Evolutionary conservation across 2,797 vertebrate genomes (phyloP).

Genomic region (Discoglossus pictus): DNA sequence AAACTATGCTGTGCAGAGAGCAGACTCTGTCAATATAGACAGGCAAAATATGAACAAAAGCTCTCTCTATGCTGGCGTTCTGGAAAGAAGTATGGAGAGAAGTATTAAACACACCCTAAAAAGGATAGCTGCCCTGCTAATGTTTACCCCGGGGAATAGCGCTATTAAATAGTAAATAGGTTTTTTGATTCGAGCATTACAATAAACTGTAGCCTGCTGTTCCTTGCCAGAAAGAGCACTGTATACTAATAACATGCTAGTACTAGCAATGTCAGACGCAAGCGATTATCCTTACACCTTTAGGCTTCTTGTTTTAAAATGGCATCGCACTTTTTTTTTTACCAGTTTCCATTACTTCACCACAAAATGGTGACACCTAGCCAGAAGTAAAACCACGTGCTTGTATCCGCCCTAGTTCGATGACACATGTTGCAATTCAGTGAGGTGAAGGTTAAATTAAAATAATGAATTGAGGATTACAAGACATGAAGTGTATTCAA

Average conservation of each 20-base stretch:
- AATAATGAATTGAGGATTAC: no score
- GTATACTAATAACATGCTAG: constrained; percentile 29
- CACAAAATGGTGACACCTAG: constrained; percentile 37
- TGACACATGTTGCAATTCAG: constrained; percentile 27
- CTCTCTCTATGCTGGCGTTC: constrained; percentile 62
- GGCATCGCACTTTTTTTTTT: constrained; percentile 44
- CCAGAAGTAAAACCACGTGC: constrained; percentile 34
- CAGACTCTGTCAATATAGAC: constrained; percentile 68
- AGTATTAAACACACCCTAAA: constrained; percentile 58
- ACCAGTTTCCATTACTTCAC: constrained; percentile 54
- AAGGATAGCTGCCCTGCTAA: constrained; percentile 58
- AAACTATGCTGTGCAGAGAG: constrained; percentile 68
- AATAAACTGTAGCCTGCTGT: constrained; percentile 44
- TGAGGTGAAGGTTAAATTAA: constrained; percentile 14
- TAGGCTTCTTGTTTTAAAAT: constrained; percentile 37
- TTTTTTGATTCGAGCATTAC: constrained; percentile 56
- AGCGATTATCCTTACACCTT: constrained; percentile 27
- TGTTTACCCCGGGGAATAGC: constrained; percentile 57
- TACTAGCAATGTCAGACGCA: constrained; percentile 18
- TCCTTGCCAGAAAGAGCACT: constrained; percentile 24
- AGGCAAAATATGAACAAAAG: constrained; percentile 66
- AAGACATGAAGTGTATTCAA: no score
- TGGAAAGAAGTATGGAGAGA: constrained; percentile 39
- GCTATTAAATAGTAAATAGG: constrained; percentile 68
- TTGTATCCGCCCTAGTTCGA: constrained; percentile 25